phyloP scores from a whole-genome alignment of 2,888 invertebrate species.

The Eilema depressum region DNA sequence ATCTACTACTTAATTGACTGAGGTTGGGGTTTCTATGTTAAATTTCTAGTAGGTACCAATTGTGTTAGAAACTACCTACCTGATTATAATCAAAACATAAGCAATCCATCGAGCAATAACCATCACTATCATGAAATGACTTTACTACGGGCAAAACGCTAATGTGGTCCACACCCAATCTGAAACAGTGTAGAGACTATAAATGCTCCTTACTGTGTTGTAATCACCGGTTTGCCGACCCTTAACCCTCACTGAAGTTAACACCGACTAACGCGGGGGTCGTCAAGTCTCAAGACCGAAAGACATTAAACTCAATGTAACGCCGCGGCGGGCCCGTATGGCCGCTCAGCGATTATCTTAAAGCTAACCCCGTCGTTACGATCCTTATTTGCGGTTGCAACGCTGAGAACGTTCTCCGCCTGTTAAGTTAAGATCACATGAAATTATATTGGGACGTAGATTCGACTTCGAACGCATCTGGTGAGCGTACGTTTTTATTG shows the following conservation, averaged over 20 bases:
- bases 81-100: conserved; percentile 13
- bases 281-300: conserved; percentile 72
- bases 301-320: conserved; percentile 78
- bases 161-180: conserved; percentile 60
- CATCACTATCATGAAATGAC: conserved; percentile 34
- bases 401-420: conserved; percentile 56
- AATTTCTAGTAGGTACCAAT: no score
- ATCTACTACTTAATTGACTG: no score
- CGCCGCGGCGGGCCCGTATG: conserved; percentile 65
- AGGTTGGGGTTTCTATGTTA: no score
- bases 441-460: conserved; percentile 48
- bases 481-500: conserved; percentile 30
- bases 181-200: conserved; percentile 64
- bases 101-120: conserved; percentile 13
- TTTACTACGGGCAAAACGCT: conserved; percentile 46
- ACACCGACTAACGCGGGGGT: conserved; percentile 62
- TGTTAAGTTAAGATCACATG: conserved; percentile 58
- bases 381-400: conserved; percentile 78
- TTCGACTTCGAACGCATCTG: conserved; percentile 41
- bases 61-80: no score
- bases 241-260: conserved; percentile 68
- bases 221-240: conserved; percentile 66
- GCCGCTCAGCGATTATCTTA: conserved; percentile 78
- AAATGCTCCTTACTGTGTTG: conserved; percentile 61
- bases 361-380: conserved; percentile 81